Percentiles rank a stretch among this genome's conserved stretches.
Evolutionary conservation across 2,888 invertebrate genomes (phyloP).

Genomic region (Coremacera marginata): DNA sequence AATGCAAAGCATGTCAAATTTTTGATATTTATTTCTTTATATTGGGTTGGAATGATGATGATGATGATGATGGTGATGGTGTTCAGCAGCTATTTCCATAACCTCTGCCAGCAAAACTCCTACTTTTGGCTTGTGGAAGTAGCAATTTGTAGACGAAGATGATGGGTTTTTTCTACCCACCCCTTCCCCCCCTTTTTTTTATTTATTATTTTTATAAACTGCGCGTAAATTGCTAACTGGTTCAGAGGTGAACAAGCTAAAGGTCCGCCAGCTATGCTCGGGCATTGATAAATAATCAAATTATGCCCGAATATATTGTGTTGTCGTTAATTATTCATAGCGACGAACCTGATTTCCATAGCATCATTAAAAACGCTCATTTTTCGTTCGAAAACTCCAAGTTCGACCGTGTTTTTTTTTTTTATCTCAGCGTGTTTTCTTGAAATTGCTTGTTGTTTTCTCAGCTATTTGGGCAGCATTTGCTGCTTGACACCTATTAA

Average conservation of each 20-base stretch:
- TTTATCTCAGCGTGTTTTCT: neutral
- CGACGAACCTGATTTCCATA: neutral
- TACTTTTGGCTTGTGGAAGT: neutral
- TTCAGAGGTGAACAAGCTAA: neutral
- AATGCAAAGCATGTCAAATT: slow-evolving; percentile 23
- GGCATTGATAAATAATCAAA: slow-evolving; percentile 28
- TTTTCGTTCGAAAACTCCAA: neutral
- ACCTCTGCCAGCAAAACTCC: neutral
- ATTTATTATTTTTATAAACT: neutral
- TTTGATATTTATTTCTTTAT: slow-evolving; percentile 21
- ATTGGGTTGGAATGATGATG: neutral
- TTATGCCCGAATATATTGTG: slow-evolving; percentile 1
- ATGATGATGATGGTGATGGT: too few relatives aligned
- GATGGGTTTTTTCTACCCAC: too few relatives aligned
- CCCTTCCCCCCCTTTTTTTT: too few relatives aligned
- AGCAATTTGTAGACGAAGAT: neutral
- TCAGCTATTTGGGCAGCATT: too few relatives aligned
- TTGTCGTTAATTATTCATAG: slow-evolving; percentile 19
- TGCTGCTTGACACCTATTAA: neutral
- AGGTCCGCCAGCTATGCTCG: neutral
- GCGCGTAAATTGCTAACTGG: slow-evolving; percentile 24
- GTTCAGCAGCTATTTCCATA: neutral
- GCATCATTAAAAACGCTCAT: too few relatives aligned
- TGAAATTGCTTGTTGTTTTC: too few relatives aligned
- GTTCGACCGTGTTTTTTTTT: neutral